Base-by-base conservation (phyloP, 1,140 invertebrate species). In the Bombus superbus region DNA sequence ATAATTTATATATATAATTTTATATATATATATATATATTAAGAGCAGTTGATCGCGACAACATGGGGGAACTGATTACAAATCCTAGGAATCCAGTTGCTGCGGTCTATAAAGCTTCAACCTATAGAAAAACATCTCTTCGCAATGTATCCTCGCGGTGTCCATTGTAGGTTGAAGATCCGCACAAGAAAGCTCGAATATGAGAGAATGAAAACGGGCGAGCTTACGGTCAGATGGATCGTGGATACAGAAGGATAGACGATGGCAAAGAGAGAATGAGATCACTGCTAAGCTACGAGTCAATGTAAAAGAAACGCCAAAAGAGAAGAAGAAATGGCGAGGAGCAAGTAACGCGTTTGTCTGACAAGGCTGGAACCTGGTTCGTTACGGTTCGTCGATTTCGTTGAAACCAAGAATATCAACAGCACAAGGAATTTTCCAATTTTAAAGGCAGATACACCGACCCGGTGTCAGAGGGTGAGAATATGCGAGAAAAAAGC, bases 401-500 rank as follows among this genome's bases (percentile, higher is more conserved):
- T n/a, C n/a, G 18, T n/a, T 74, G 47, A 18, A 32, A 32, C n/a
- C n/a, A 32, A n/a, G 35, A 76, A 59, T 59, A n/a, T 6, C 28
- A 28, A 25, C 15, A 75, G 40, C 25, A 38, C 35, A 18, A 57
- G 35, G n/a, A 47, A 59, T 76, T 76, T 76, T 57, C 74, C 74
- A 75, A 75, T 75, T 53, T 75, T 35, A 76, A 59, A 57, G 74
- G 53, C 35, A 32, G 53, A 76, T 76, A 47, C 72, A 74, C n/a
- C n/a, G n/a, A 22, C 22, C 22, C 47, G 18, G 47, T 53, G 28
- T 42, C 25, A 40, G 69, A 15, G 28, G 25, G 28, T 4, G 47
- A 35, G 18, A 25, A 57, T 35, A 75, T 13, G 47, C 11, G 42
- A 15, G 13, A 18, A 8, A 5, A 59, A 38, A 40, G 15, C 9